Conservation (phyloP, 1,140 invertebrate species). For the Microplitis mediator region DNA sequence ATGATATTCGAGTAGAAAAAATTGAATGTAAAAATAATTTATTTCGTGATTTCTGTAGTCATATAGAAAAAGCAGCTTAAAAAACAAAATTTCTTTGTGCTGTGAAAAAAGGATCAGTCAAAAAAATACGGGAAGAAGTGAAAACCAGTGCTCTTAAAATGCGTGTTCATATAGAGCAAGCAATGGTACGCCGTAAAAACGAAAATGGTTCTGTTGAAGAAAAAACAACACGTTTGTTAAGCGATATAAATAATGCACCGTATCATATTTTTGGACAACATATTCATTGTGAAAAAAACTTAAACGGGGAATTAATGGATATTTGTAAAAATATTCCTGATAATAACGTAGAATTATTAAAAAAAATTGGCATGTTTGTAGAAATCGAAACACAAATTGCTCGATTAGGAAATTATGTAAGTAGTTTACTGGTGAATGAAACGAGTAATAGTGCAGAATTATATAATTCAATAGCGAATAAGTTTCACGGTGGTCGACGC, state of each 20-base stretch:
- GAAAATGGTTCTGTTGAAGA: background rate
- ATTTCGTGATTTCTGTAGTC: conserved; percentile 31
- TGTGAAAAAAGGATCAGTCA: too few species aligned
- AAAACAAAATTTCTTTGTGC: background rate
- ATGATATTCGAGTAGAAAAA: conserved; percentile 37
- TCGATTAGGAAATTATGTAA: conserved; percentile 28
- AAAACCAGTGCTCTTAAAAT: too few species aligned
- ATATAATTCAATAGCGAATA: conserved; percentile 44
- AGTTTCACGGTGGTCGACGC: conserved; percentile 49
- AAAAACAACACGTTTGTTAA: conserved; percentile 22
- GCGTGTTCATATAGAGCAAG: background rate
- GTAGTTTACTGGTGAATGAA: conserved; percentile 44
- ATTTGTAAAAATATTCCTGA: too few species aligned
- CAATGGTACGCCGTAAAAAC: background rate
- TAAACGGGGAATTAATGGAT: too few species aligned
- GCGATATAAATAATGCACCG: conserved; percentile 32
- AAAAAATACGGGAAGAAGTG: too few species aligned
- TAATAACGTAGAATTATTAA: background rate
- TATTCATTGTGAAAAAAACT: background rate
- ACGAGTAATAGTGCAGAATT: conserved; percentile 53
- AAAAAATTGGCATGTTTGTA: background rate
- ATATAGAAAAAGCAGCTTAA: conserved; percentile 2
- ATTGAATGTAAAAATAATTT: conserved; percentile 40
- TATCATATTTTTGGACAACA: conserved; percentile 39
- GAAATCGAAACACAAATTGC: conserved; percentile 5